phyloP scores from a whole-genome alignment of 2,113 vertebrate genomes.

The Suricata suricatta region DNA sequence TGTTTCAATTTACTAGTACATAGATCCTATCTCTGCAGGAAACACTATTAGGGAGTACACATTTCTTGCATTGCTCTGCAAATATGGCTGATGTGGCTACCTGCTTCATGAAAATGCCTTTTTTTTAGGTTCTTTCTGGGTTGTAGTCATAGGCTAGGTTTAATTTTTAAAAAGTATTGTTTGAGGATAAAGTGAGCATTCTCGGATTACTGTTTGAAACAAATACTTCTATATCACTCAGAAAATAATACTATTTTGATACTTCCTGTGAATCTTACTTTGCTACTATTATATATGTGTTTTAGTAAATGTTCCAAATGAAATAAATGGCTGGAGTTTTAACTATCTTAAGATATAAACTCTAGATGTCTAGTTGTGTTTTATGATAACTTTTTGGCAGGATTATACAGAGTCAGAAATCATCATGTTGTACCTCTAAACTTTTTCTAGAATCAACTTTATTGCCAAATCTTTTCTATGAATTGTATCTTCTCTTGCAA shows the following conservation, averaged over 20 bases:
- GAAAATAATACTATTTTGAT: background rate
- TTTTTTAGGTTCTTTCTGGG: background rate
- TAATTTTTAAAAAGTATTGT: background rate
- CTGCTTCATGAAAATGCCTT: background rate
- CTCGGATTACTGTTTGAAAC: background rate
- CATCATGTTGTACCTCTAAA: background rate
- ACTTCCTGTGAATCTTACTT: background rate
- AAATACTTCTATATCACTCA: background rate
- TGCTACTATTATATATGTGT: background rate
- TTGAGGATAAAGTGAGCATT: background rate
- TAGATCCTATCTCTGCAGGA: background rate
- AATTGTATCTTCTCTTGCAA: background rate
- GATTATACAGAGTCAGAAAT: background rate
- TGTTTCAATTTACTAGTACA: background rate
- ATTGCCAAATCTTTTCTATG: background rate
- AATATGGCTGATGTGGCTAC: background rate
- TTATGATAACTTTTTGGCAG: background rate
- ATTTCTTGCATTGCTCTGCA: background rate
- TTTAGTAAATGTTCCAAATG: background rate
- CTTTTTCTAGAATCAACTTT: background rate
- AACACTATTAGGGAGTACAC: background rate
- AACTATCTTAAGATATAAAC: background rate
- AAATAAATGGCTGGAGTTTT: background rate
- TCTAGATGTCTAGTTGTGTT: background rate
- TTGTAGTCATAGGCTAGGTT: background rate